Conservation (phyloP, 2,888 invertebrate genomes). For the Leptopilina syphax region DNA sequence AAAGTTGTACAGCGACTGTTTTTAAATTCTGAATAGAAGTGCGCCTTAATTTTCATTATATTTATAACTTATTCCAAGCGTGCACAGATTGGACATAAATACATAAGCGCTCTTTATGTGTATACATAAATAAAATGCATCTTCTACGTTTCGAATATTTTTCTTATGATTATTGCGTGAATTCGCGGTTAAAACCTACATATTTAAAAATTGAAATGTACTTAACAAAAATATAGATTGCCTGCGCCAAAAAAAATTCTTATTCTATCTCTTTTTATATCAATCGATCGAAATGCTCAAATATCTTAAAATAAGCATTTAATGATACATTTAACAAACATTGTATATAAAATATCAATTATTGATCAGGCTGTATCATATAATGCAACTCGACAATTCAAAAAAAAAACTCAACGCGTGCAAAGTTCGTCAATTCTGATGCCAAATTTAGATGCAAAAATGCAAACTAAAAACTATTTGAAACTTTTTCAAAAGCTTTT, state of each 20-base stretch:
- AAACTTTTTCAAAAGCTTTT: too few relatives aligned
- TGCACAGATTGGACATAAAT: background rate
- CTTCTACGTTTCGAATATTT: background rate
- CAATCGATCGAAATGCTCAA: background rate
- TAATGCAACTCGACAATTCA: background rate
- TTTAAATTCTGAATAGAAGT: background rate
- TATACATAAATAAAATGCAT: background rate
- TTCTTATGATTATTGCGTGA: background rate
- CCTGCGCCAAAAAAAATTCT: background rate
- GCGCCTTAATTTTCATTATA: constrained; percentile 17
- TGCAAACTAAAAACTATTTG: too few relatives aligned
- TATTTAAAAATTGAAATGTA: too few relatives aligned
- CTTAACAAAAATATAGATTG: background rate
- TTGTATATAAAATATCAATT: constrained; percentile 7
- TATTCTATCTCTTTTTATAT: background rate
- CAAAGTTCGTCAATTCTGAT: too few relatives aligned
- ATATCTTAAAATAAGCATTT: constrained; percentile 13
- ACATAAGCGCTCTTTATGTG: background rate
- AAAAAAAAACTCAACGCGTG: background rate
- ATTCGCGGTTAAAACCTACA: background rate
- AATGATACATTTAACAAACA: background rate
- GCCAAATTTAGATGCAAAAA: too few relatives aligned
- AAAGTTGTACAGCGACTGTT: background rate
- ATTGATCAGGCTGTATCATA: background rate
- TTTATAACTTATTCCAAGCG: background rate